phyloP scores from a whole-genome alignment of 2,113 vertebrate species.

The Myrmecophaga tridactyla region DNA sequence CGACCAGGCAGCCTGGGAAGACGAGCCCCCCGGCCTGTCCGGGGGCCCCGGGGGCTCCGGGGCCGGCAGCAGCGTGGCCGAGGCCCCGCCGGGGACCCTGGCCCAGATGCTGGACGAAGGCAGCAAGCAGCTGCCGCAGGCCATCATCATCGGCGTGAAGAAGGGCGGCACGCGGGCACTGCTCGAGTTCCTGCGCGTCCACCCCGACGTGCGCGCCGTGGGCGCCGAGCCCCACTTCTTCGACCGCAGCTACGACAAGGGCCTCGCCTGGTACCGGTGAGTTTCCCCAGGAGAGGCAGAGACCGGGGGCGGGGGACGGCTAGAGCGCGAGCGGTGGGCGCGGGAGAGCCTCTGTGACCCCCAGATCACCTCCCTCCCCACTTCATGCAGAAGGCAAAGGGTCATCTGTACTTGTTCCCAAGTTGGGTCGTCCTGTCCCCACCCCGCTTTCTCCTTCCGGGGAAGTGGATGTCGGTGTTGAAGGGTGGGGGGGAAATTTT shows the following conservation, averaged over 20 bases:
- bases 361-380: neutral
- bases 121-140: conserved; percentile 91
- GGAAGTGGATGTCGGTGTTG: neutral
- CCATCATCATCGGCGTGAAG: conserved; percentile 95
- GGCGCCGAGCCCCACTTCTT: conserved; percentile 95
- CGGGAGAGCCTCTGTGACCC: neutral
- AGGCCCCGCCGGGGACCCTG: conserved; percentile 43
- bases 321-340: fast-evolving
- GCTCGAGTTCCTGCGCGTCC: conserved; percentile 92
- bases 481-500: neutral
- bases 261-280: conserved; percentile 93
- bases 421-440: too few relatives aligned
- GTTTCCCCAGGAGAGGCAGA: neutral
- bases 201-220: conserved; percentile 91
- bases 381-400: neutral
- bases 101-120: conserved; percentile 59
- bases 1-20: conserved; percentile 22
- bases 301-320: neutral
- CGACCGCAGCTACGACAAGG: conserved; percentile 92
- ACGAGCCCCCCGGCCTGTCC: neutral
- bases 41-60: conserved; percentile 52
- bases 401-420: neutral
- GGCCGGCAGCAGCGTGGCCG: conserved; percentile 72
- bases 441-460: neutral
- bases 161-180: conserved; percentile 93